Base-by-base conservation (phyloP, 2,888 invertebrate species). In the Myathropa florea region DNA sequence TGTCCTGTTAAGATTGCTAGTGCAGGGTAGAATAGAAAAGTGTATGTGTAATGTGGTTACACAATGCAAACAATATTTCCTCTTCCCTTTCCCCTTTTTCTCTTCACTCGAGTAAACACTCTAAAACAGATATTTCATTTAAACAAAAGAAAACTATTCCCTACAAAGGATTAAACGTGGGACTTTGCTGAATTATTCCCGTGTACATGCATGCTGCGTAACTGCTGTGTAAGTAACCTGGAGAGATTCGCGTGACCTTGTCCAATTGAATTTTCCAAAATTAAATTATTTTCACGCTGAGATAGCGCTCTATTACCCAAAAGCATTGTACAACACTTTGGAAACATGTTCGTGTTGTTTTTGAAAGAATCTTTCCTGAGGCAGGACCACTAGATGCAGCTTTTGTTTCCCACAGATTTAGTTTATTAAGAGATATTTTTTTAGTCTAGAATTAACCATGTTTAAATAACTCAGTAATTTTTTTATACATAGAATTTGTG, bases 161-260 rank as follows among this genome's bases (percentile, higher is more conserved):
- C 64, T 39, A 12, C 68, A 78, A 71, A 82, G 82, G 82, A 86
- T 86, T 86, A 82, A 86, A 82, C 83, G 78, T 63, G 73, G 85
- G 73, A 60, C 60, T 82, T 60, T 63, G 73, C 61, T 83, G 75
- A 86, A 71, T 83, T 53, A 71, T 73, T 23, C 39, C 39, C 55
- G 21, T 61, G 53, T 30, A 75, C 65, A 57, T 71, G 78, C 82
- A 82, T 64, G 72, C 61, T 61, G 67, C 72, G 76, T 61, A 61
- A 71, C 55, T 59, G 60, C 53, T 61, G 39, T 73, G 46, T 57
- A 18, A 67, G 39, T 33, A 55, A 60, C 71, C 55, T 68, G 6
- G 7, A 2, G 65, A 83, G 79, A 83, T 77, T 89, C 81, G 89
- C 89, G 89, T 89, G 89, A 88, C 88, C 89, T 88, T 88, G 87